Base-by-base conservation (phyloP, 1,140 invertebrate species). In the Caenorhabditis briggsae region DNA sequence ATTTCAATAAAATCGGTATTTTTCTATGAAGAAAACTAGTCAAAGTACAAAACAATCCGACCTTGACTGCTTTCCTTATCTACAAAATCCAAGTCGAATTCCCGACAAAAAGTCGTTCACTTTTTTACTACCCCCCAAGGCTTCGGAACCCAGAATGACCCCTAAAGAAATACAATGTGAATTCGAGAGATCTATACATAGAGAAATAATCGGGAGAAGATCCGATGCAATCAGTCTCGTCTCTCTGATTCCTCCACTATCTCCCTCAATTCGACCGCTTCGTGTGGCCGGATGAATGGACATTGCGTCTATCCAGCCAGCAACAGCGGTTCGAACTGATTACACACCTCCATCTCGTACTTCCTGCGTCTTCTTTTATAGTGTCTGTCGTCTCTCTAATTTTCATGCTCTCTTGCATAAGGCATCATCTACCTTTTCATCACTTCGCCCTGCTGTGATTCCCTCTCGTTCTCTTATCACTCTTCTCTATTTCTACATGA, bases 281-380 rank as follows among this genome's bases (percentile, higher is more conserved):
- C 50, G 12, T 33, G 33, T 33, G 33, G 33, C 33, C 33, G 33
- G 33, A 33, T 33, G 41, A 41, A 70, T 78, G 70, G 70, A 12
- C 70, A 46, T 33, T 50, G 70, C 50, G 70, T 53, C 70, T 46
- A 78, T 33, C 33, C 33, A 33, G 33, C 46, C 70, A 78, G 64
- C 70, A 78, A 33, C 64, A 70, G 70, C 70, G 53, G 70, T 78
- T 78, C 70, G 70, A 78, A 78, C 70, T 78, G 70, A 78, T 78
- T 78, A 78, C 70, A 78, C 70, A 78, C 5, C 56, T 58, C n/a
- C n/a, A 3, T 9, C 46, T 78, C 43, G 2, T 33, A 9, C 33
- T 50, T 78, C 46, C 70, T 78, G 70, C 70, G 70, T 78, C 70
- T 50, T 23, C 12, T n/a, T 50, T 12, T 7, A 41, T 16, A 9